Evolutionary conservation across 2,797 vertebrate genomes (phyloP).

Genomic region (Catostomus latipinnis): DNA sequence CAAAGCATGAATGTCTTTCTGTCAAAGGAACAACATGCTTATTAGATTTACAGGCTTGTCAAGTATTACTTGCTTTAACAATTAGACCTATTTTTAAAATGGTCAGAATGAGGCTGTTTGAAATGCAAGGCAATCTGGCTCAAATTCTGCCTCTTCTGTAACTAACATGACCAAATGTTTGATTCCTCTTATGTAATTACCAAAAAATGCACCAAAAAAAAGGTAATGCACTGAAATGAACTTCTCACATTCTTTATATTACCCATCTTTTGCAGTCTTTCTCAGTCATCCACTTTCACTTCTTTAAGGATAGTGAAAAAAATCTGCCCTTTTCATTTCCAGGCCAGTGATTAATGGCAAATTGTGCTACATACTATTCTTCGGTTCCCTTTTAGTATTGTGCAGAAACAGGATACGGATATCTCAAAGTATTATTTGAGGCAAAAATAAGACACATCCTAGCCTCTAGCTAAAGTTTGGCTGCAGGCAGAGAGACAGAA

Average conservation of each 20-base stretch:
- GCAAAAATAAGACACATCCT: constrained; percentile 5
- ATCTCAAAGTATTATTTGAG: neutral
- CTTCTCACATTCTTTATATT: neutral
- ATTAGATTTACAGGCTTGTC: neutral
- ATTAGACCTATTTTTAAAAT: neutral
- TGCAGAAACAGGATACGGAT: neutral
- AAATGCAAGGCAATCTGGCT: neutral
- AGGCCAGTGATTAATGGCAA: neutral
- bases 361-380: neutral
- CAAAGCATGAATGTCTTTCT: neutral
- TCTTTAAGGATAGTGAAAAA: constrained; percentile 12
- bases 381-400: neutral
- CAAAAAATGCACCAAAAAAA: constrained; percentile 12
- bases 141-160: neutral
- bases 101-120: neutral
- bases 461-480: neutral
- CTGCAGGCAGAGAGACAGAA: constrained; percentile 1
- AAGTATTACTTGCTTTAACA: neutral
- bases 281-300: neutral
- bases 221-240: constrained; percentile 1
- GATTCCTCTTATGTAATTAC: neutral
- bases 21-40: neutral
- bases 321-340: neutral
- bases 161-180: neutral
- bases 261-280: neutral